These are phyloP conservation scores for Champsocephalus gunnari DNA, from an alignment of 2,797 vertebrate genomes.

Conservation along the genomic window DNA sequence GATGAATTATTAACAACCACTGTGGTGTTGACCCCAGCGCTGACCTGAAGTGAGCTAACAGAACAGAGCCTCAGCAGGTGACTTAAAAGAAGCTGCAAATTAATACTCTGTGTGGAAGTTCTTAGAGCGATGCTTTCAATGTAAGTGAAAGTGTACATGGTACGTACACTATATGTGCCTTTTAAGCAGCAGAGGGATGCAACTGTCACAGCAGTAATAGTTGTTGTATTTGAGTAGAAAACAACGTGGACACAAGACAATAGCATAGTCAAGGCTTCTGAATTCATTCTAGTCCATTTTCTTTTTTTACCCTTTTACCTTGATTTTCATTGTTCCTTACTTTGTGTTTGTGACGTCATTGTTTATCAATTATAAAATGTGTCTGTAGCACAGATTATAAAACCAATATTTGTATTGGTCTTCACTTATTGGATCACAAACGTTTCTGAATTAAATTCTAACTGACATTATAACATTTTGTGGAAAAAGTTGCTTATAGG, in stretches of 20 bases:
- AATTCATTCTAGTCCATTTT: not conserved
- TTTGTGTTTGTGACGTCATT: not conserved
- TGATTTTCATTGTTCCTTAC: not conserved
- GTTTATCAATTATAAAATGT: not conserved
- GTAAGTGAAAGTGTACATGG: not conserved
- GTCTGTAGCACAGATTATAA: not conserved
- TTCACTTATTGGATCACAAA: not conserved
- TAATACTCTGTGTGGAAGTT: conserved; percentile 28
- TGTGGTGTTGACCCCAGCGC: conserved; percentile 39
- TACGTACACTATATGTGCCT: conserved; percentile 4
- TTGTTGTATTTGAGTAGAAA: conserved; percentile 7
- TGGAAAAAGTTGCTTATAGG: not conserved
- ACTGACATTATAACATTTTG: not conserved
- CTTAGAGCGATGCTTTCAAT: conserved; percentile 1
- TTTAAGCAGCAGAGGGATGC: not conserved
- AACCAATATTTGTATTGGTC: not conserved
- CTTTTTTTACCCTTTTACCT: not conserved
- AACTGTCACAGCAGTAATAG: not conserved
- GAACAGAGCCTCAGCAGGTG: conserved; percentile 55
- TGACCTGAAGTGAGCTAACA: conserved; percentile 36
- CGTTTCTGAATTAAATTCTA: not conserved
- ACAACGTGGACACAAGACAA: not conserved
- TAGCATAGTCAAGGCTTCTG: conserved; percentile 5
- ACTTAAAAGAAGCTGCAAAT: conserved; percentile 37
- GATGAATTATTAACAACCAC: conserved; percentile 70